Conservation (phyloP, 2,888 invertebrate genomes). For the Pantelozetes paolii region DNA sequence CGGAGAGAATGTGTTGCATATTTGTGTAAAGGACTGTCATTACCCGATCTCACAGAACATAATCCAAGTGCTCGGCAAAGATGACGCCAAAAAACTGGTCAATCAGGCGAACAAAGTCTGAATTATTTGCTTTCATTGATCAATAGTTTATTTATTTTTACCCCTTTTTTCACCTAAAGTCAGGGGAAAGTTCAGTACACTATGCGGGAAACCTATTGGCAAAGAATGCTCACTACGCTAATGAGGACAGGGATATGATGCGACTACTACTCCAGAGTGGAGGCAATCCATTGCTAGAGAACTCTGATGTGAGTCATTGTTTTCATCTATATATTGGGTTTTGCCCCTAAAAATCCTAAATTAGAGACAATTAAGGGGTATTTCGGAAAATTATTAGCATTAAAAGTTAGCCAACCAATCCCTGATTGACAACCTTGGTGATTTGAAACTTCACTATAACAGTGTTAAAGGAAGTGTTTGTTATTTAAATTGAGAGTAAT, state of each 20-base stretch:
- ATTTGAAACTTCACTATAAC: too few species aligned
- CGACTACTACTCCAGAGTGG: conserved; percentile 82
- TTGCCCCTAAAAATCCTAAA: too few species aligned
- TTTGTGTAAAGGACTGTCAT: conserved; percentile 70
- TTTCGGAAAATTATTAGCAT: too few species aligned
- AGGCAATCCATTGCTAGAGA: conserved; percentile 79
- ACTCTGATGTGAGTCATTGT: conserved; percentile 62
- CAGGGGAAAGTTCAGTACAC: conserved; percentile 90
- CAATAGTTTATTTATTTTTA: background rate
- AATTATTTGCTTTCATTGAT: background rate
- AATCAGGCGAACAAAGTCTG: conserved; percentile 72
- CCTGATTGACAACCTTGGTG: too few species aligned
- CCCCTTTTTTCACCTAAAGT: conserved; percentile 53
- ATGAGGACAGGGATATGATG: conserved; percentile 73
- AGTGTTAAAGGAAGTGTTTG: too few species aligned
- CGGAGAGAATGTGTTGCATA: conserved; percentile 91
- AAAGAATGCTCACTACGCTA: conserved; percentile 71
- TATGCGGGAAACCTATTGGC: conserved; percentile 85
- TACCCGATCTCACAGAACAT: conserved; percentile 81
- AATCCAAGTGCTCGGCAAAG: conserved; percentile 61
- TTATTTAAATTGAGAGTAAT: too few species aligned
- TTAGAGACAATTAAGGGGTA: too few species aligned
- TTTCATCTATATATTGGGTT: too few species aligned
- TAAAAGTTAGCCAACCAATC: too few species aligned
- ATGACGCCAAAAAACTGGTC: conserved; percentile 75